These are phyloP conservation scores for Okapia johnstoni DNA, from an alignment of 2,113 vertebrate species.

Conservation along the genomic window DNA sequence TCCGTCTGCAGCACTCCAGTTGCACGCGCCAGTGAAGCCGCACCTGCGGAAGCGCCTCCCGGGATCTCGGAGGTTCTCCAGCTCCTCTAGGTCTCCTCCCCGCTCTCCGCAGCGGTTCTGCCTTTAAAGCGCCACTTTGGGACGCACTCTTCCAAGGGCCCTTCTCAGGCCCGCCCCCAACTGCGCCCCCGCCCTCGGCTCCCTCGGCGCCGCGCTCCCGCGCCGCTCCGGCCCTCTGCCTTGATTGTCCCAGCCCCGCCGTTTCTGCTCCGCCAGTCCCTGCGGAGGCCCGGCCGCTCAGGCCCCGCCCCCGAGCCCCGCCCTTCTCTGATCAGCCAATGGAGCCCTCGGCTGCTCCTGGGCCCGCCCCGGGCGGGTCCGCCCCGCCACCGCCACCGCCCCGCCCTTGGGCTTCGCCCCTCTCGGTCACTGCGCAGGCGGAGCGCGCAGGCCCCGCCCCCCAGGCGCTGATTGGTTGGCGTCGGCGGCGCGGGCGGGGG, in stretches of 20 bases:
- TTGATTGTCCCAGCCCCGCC: fast-evolving
- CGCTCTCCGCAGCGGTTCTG: not conserved
- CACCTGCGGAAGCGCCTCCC: not conserved
- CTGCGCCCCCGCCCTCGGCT: not conserved
- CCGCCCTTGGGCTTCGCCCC: not conserved
- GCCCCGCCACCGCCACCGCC: not conserved
- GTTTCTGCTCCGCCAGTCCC: not conserved
- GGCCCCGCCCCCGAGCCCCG: not conserved
- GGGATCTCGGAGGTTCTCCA: not conserved
- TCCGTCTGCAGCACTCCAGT: not conserved
- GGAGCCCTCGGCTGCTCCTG: not conserved
- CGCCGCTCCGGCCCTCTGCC: not conserved
- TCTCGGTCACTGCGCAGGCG: not conserved
- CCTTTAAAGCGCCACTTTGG: not conserved
- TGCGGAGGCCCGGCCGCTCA: fast-evolving
- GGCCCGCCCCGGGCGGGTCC: not conserved
- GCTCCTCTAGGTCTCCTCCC: not conserved
- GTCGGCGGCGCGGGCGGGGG: not conserved
- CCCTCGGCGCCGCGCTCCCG: not conserved
- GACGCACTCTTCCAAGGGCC: not conserved
- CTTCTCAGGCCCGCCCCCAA: not conserved
- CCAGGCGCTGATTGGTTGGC: constrained; percentile 12
- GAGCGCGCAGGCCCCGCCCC: not conserved
- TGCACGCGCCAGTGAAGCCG: not conserved
- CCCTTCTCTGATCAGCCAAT: constrained; percentile 70